Conservation (phyloP, 2,888 invertebrate genomes). For the Alloplasta piceator region DNA sequence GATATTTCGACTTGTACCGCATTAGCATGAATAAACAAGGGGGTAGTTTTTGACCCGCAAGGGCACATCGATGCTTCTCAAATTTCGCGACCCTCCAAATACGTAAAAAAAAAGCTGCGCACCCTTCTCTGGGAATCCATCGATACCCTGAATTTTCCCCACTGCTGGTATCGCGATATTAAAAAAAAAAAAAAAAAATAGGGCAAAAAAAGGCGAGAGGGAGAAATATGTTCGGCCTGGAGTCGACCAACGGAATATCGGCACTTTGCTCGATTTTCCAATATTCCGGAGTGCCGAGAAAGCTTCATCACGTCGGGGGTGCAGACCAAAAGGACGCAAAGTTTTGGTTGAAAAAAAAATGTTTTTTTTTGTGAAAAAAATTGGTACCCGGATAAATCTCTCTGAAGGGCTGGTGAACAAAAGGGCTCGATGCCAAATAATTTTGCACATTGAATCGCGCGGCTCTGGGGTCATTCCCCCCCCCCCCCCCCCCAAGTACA, state of each 20-base stretch:
- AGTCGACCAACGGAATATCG: constrained; percentile 1
- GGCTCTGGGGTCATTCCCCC: not conserved
- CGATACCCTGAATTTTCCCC: constrained; percentile 6
- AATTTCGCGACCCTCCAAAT: constrained; percentile 6
- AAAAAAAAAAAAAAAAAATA: constrained; percentile 15
- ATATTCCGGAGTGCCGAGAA: constrained; percentile 43
- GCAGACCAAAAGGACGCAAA: constrained; percentile 31
- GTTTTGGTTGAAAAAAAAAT: constrained; percentile 37
- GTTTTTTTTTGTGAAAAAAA: not conserved
- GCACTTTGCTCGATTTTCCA: constrained; percentile 56
- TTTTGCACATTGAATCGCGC: not conserved
- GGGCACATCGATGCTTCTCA: constrained; percentile 42
- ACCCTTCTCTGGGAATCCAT: not conserved
- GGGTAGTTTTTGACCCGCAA: constrained; percentile 47
- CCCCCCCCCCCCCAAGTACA: not conserved
- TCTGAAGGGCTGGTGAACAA: constrained; percentile 1
- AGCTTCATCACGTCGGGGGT: constrained; percentile 1
- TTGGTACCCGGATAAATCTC: not conserved
- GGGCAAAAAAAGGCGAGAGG: not conserved
- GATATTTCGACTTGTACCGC: constrained; percentile 77
- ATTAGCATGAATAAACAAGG: constrained; percentile 79
- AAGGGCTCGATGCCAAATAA: not conserved
- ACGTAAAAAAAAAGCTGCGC: not conserved
- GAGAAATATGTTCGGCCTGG: not conserved
- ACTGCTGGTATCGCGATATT: not conserved